phyloP scores from a whole-genome alignment of 2,113 vertebrate species.

The Cichladusa arquata region DNA sequence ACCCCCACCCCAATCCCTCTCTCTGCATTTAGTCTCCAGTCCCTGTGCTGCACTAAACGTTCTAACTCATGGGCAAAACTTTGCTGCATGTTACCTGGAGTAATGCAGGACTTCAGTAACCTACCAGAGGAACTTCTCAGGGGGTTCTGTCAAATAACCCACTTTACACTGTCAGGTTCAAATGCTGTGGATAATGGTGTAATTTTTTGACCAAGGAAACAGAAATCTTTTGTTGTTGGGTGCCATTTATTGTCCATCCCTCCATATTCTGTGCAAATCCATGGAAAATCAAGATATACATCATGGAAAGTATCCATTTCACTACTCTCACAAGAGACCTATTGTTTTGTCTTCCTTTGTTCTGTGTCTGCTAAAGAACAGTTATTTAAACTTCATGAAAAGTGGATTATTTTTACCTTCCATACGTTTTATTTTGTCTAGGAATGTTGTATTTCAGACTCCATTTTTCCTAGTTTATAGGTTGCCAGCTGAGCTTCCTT shows the following conservation, averaged over 20 bases:
- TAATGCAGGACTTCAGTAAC: neutral
- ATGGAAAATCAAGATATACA: neutral
- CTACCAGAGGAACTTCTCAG: neutral
- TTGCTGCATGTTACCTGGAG: neutral
- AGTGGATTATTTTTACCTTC: neutral
- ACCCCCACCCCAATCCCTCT: neutral
- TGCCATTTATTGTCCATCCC: neutral
- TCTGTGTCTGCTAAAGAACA: neutral
- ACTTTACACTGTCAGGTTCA: neutral
- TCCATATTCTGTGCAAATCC: neutral
- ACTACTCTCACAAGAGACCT: neutral
- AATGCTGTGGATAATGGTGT: neutral
- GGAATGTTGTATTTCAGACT: neutral
- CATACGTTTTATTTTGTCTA: neutral
- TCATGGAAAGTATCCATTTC: neutral
- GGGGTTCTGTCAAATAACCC: neutral
- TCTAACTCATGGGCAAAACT: neutral
- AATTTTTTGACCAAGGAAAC: neutral
- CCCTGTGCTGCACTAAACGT: neutral
- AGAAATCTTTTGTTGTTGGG: neutral
- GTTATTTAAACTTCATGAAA: neutral
- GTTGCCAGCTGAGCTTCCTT: neutral
- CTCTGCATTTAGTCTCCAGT: neutral
- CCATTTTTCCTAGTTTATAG: neutral
- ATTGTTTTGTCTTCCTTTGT: neutral